Evolutionary conservation across 2,888 invertebrate genomes (phyloP).

Genomic region (Synergus japonicus): DNA sequence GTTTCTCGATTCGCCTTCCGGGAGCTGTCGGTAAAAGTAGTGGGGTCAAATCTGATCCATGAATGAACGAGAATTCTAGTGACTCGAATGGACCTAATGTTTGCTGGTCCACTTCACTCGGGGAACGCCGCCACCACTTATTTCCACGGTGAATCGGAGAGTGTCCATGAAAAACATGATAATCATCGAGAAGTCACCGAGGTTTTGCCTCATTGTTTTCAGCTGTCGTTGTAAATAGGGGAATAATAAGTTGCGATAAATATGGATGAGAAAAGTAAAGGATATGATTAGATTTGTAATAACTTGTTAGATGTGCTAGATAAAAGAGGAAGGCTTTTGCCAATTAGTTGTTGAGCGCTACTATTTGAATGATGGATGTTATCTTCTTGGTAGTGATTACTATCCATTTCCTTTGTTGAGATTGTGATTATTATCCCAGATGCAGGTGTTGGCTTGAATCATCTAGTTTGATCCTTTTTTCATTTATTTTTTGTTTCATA

Average conservation of each 20-base stretch:
- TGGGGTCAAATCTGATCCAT: conserved; percentile 17
- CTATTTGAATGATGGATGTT: conserved; percentile 9
- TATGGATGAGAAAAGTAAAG: conserved; percentile 1
- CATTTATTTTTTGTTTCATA: too few species aligned
- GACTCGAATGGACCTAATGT: conserved; percentile 19
- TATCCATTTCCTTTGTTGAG: conserved; percentile 19
- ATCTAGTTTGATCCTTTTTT: neutral
- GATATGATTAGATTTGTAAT: neutral
- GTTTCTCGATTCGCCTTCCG: neutral
- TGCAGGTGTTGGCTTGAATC: neutral
- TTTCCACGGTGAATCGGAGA: conserved; percentile 47
- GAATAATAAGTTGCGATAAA: neutral
- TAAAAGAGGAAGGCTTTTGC: neutral
- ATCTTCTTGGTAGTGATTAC: conserved; percentile 21
- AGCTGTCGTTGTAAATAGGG: neutral
- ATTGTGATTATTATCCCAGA: conserved; percentile 4
- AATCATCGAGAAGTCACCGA: conserved; percentile 51
- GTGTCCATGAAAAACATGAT: conserved; percentile 49
- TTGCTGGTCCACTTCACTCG: conserved; percentile 44
- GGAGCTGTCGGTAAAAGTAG: neutral
- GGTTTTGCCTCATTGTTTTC: conserved; percentile 2
- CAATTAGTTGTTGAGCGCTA: conserved; percentile 2
- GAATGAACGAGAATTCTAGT: conserved; percentile 14
- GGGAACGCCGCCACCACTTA: conserved; percentile 16
- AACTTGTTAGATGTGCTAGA: conserved; percentile 1